Evolutionary conservation across 2,888 invertebrate species (phyloP).

Genomic region (Drosophila affinis): DNA sequence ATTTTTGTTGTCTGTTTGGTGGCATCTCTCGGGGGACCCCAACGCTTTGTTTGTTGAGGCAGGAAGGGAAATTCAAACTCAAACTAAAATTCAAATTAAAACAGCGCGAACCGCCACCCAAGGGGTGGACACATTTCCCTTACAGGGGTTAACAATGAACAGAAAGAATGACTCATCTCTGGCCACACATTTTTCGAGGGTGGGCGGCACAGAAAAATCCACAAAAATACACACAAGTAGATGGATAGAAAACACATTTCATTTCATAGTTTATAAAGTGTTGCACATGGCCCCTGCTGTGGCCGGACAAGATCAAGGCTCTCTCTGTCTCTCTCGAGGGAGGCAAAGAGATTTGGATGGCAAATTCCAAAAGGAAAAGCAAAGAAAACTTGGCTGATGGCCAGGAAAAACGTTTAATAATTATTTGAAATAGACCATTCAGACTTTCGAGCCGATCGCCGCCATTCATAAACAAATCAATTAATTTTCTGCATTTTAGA

Average conservation of each 20-base stretch:
- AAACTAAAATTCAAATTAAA: background rate
- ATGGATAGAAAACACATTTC: conserved; percentile 16
- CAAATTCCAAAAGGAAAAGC: conserved; percentile 12
- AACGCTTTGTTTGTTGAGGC: conserved; percentile 64
- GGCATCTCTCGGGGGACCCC: conserved; percentile 15
- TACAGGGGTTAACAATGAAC: background rate
- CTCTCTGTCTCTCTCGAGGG: conserved; percentile 13
- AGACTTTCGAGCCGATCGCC: background rate
- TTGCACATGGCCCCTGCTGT: conserved; percentile 60
- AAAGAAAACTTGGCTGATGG: conserved; percentile 59
- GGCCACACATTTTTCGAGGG: conserved; percentile 2
- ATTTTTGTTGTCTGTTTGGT: conserved; percentile 54
- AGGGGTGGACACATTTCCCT: conserved; percentile 16
- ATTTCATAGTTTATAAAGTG: conserved; percentile 40
- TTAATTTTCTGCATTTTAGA: conserved; percentile 8
- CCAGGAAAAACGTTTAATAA: conserved; percentile 52
- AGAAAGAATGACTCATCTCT: conserved; percentile 34
- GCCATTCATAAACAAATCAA: conserved; percentile 41
- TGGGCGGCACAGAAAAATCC: conserved; percentile 28
- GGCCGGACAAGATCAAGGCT: conserved; percentile 71
- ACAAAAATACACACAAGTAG: conserved; percentile 22
- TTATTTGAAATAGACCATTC: conserved; percentile 40
- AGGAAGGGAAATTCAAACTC: conserved; percentile 46
- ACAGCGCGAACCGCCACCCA: conserved; percentile 6
- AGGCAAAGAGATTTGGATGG: conserved; percentile 36